Evolutionary conservation across 2,113 vertebrate species (phyloP).

Genomic region (Hippocampus comes): DNA sequence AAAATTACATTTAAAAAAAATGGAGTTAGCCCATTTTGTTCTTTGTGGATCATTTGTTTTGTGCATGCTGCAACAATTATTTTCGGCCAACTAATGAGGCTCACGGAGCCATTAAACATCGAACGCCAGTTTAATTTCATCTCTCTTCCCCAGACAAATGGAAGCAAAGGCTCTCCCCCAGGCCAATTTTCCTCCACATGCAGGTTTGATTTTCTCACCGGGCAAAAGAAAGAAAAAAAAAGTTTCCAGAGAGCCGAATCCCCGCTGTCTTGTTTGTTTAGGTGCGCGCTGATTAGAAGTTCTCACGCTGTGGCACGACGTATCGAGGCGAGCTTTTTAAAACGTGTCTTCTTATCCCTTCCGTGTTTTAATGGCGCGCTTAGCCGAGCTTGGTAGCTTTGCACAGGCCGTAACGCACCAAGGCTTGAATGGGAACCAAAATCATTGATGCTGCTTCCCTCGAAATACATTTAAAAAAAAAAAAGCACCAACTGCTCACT

Average conservation of each 20-base stretch:
- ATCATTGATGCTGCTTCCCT: neutral
- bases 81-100: constrained; percentile 19
- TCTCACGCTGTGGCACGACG: constrained; percentile 70
- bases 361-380: constrained; percentile 59
- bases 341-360: constrained; percentile 63
- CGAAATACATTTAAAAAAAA: neutral
- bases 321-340: constrained; percentile 59
- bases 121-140: constrained; percentile 34
- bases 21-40: neutral
- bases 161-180: constrained; percentile 35
- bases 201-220: constrained; percentile 78
- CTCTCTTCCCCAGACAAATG: constrained; percentile 48
- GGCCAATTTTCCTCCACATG: constrained; percentile 55
- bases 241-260: constrained; percentile 68
- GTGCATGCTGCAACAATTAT: neutral
- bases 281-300: constrained; percentile 78
- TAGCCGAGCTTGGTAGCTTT: constrained; percentile 51
- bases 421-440: neutral
- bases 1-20: neutral
- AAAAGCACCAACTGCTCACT: neutral
- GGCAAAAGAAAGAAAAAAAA: constrained; percentile 42
- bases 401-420: constrained; percentile 56
- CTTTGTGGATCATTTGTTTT: neutral
- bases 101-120: constrained; percentile 49
- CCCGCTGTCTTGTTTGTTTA: constrained; percentile 76